Conservation (phyloP, 30 jellyfish, hydroid and myxozoan genomes). For the Phacellophora camtschatica region DNA sequence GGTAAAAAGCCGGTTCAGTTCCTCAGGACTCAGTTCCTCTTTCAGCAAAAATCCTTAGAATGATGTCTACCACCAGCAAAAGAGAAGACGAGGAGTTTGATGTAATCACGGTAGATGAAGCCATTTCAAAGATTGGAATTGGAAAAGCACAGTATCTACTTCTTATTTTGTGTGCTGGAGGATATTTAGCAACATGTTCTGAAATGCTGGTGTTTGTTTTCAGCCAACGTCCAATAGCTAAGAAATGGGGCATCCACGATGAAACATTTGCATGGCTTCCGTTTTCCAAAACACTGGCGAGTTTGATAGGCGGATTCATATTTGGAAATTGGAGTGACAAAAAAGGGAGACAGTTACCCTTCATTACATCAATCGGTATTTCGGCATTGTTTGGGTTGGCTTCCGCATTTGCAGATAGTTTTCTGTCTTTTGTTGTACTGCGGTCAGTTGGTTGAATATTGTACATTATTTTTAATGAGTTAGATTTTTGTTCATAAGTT, state of each 20-base stretch:
- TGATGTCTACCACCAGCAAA: no score
- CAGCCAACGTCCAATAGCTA: slow-evolving; percentile 19
- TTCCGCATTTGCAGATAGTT: slow-evolving; percentile 54
- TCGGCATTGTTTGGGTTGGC: slow-evolving; percentile 48
- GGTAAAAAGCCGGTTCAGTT: no score
- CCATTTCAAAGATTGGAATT: slow-evolving; percentile 21
- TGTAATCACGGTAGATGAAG: slow-evolving; percentile 28
- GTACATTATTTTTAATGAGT: no score
- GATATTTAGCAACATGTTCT: slow-evolving; percentile 57
- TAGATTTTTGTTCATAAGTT: no score
- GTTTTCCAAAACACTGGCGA: slow-evolving; percentile 23
- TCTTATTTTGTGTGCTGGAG: slow-evolving; percentile 47
- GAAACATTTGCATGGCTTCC: slow-evolving; percentile 47
- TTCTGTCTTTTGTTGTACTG: slow-evolving; percentile 33
- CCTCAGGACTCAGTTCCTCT: no score
- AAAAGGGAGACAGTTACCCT: slow-evolving; percentile 49
- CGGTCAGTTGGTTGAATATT: no score
- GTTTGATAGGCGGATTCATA: slow-evolving; percentile 35
- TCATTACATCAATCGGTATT: slow-evolving; percentile 24
- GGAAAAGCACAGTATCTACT: slow-evolving; percentile 40
- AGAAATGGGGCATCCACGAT: slow-evolving; percentile 33
- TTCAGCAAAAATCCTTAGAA: no score
- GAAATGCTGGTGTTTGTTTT: slow-evolving; percentile 64
- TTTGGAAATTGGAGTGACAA: slow-evolving; percentile 52
- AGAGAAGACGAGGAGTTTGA: background rate